Evolutionary conservation across 2,888 invertebrate species (phyloP), one percentile per base, ranked within the genome.

Genomic region (Philhelius pedissequus): DNA sequence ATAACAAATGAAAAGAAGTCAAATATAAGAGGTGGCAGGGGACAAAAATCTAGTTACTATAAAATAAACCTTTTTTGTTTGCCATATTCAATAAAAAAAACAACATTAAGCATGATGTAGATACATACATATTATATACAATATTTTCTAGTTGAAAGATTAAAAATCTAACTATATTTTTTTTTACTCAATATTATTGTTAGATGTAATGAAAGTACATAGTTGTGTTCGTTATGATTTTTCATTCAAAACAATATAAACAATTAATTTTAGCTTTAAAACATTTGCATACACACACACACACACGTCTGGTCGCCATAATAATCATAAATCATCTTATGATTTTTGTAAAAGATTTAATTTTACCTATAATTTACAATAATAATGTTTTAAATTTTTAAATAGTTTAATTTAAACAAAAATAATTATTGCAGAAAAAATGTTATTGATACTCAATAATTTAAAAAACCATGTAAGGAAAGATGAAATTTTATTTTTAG

Each of bases 371-470:
- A 54, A 58, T 68, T 60, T 62, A n/a, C n/a, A n/a, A n/a, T n/a
- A 45, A 66, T 64, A 58, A 45, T 60, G 18, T n/a, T 73, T 60
- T 68, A 13, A n/a, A n/a, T 22, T 45, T 48, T 64, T 20, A 13
- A 48, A 27, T 45, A 18, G 11, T 15, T 60, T 62, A 5, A 40
- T 22, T 15, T 52, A 7, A 3, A 35, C 11, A 35, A 35, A 86
- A 82, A 45, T 45, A 80, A 64, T 25, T 20, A 56, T 70, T 54
- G 54, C 60, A 60, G 60, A 52, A 76, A 52, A 79, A 58, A 73
- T 80, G 58, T 84, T 80, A 79, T 86, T 79, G 86, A 71, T 77
- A 86, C 82, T 86, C 86, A 86, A 74, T 83, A 84, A 79, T 76
- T 79, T 83, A 48, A 25, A 38, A 27, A 56, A 66, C 32, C 38